Base-by-base conservation (phyloP, 2,888 invertebrate genomes). In the Polydesmus complanatus region DNA sequence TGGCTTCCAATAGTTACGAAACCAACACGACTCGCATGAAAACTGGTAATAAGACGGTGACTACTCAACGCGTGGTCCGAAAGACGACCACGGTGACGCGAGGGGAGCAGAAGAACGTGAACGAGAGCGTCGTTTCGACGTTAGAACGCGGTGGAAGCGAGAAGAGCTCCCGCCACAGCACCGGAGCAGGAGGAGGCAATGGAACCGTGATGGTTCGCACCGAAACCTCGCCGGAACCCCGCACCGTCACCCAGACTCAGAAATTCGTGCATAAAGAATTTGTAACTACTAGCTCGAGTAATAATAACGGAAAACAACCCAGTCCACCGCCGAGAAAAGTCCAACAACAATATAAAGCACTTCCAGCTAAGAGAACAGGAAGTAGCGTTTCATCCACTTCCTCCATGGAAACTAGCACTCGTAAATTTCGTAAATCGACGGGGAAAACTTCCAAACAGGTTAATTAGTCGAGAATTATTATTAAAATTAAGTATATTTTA, bases 41-140 rank as follows among this genome's bases (percentile, higher is more conserved):
- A 78, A 78, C 78, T 63, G 78, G 84, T 62, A 88, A 89, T 49
- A 80, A 87, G 64, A 82, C 88, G 67, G 87, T 91, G 66, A 91
- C 89, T 26, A 91, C 89, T 26, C 88, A 90, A 52, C 83, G 88
- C 71, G 87, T 91, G 65, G 84, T 91, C 58, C 80, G 88, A 64
- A 91, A 90, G 74, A 88, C 92, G 68, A 92, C 91, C 47, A 91
- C 91, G 1, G 73, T 92, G 67, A 87, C 88, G 64, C 80, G 90
- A 19, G 91, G 89, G 50, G 90, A 91, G 73, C 89, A 91, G 73
- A 82, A 84, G 68, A 81, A 83, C 64, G 79, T 80, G 27, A 78
- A 83, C 48, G 86, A 89, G 70, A 84, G 86, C 58, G 54, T 69
- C 62, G 67, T 60, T 49, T 59, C 54, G 26, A 53, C 54, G 3